Conservation (phyloP, 2,888 invertebrate species). For the Miltochrista miniata region DNA sequence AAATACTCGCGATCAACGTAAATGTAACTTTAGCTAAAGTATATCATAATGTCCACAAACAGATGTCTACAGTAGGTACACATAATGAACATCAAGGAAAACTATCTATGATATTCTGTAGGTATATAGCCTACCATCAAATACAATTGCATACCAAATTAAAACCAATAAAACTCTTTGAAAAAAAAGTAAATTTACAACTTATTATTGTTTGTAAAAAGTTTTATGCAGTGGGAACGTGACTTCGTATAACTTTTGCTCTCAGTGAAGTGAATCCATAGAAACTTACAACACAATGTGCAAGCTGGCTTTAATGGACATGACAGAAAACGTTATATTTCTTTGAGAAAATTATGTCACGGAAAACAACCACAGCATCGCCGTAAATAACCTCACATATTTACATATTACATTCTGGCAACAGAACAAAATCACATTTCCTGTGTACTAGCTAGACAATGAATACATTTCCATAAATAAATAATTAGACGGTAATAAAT, state of each 20-base stretch:
- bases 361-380: slow-evolving; percentile 35
- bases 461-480: slow-evolving; percentile 33
- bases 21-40: too few relatives aligned
- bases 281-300: slow-evolving; percentile 43
- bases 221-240: slow-evolving; percentile 8
- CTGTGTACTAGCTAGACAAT: slow-evolving; percentile 19
- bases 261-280: slow-evolving; percentile 43
- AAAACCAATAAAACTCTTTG: not conserved
- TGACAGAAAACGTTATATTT: slow-evolving; percentile 31
- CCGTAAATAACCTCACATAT: slow-evolving; percentile 31
- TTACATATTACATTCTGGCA: slow-evolving; percentile 29
- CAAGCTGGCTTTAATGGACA: slow-evolving; percentile 42
- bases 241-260: slow-evolving; percentile 36
- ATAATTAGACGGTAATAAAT: slow-evolving; percentile 30
- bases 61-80: too few relatives aligned
- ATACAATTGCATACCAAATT: not conserved
- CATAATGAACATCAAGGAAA: too few relatives aligned
- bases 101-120: too few relatives aligned
- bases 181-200: not conserved
- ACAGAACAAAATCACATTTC: slow-evolving; percentile 23
- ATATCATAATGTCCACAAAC: too few relatives aligned
- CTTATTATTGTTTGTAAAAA: slow-evolving; percentile 8
- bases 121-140: too few relatives aligned
- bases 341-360: slow-evolving; percentile 23
- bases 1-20: too few relatives aligned